Base-by-base conservation (phyloP, 2,113 vertebrate species). In the Protomyctophum bolini region DNA sequence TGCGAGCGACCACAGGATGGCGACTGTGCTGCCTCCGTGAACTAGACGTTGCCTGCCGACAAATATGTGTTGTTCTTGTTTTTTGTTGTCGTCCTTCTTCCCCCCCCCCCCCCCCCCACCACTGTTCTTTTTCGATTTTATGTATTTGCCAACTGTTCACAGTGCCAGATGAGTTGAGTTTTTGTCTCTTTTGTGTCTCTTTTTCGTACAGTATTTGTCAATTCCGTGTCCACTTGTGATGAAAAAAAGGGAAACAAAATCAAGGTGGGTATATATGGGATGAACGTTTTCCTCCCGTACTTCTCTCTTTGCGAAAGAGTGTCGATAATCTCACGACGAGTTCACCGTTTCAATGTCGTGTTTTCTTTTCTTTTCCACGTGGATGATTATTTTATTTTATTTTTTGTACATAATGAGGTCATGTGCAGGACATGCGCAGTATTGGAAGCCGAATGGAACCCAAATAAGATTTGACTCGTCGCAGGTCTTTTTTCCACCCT, bases 121-220 rank as follows among this genome's bases (percentile, higher is more conserved):
- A 48, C 59, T 75, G 49, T 69, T 80, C 52, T 77, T 10, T 76
- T 21, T 21, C 21, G 83, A 51, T 86, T 84, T 76, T 71, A 72
- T 66, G 62, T 80, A n/a, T 84, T 85, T 80, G 63, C 90, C 87
- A 87, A 89, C 72, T 81, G 80, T 77, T 88, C 76, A 76, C 86
- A 81, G 88, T 91, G 88, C 86, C 84, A 86, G 80, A 85, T 70
- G 10, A 63, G 66, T 81, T 76, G 68, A 63, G 58, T 83, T 81
- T 75, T 87, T 45, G 86, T 86, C 72, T 73, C 82, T 76, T 78
- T 75, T 83, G 75, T 77, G 65, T 66, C 68, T 64, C 62, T 82
- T 83, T 84, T 84, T 41, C 33, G 33, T 41, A 41, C 33, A 41
- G 15, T 83, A 70, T 86, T 81, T 73, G 76, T 83, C 82, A 59